A percentile compares a stretch with the other conserved stretches of the same genome.
Evolutionary conservation across 2,113 vertebrate genomes (phyloP).

Genomic region (Suricata suricatta): DNA sequence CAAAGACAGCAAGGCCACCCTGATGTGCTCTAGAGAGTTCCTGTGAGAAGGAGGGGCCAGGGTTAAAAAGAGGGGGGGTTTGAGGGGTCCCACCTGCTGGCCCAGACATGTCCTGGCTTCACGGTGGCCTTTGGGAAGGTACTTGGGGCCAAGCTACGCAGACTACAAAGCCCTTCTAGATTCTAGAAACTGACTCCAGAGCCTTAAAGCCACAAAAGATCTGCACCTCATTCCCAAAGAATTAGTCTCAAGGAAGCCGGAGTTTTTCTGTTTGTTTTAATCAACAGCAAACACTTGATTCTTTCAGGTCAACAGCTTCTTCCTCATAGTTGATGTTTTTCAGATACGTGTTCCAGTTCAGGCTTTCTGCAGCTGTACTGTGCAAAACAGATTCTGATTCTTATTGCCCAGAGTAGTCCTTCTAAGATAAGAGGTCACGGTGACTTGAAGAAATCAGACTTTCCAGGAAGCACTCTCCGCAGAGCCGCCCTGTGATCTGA

Average conservation of each 20-base stretch:
- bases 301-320: not conserved
- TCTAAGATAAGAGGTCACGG: not conserved
- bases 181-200: not conserved
- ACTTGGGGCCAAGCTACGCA: not conserved
- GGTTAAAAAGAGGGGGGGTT: not conserved
- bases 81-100: not conserved
- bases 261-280: not conserved
- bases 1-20: not conserved
- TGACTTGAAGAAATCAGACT: not conserved
- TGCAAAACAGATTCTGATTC: not conserved
- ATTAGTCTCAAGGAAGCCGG: not conserved
- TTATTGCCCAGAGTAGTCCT: not conserved
- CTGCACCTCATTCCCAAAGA: accelerated
- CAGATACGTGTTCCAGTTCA: not conserved
- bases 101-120: not conserved
- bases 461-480: not conserved
- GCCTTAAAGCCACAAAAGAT: not conserved
- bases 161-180: not conserved
- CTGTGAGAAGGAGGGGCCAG: not conserved
- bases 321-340: not conserved
- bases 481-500: not conserved
- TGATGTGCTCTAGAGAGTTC: not conserved
- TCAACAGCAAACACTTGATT: not conserved
- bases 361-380: accelerated
- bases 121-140: not conserved